Percentiles rank a stretch among this genome's conserved stretches.
These are phyloP conservation scores for Sebastes ruberrimus DNA, from an alignment of 2,797 vertebrate species.

Conservation along the genomic window DNA sequence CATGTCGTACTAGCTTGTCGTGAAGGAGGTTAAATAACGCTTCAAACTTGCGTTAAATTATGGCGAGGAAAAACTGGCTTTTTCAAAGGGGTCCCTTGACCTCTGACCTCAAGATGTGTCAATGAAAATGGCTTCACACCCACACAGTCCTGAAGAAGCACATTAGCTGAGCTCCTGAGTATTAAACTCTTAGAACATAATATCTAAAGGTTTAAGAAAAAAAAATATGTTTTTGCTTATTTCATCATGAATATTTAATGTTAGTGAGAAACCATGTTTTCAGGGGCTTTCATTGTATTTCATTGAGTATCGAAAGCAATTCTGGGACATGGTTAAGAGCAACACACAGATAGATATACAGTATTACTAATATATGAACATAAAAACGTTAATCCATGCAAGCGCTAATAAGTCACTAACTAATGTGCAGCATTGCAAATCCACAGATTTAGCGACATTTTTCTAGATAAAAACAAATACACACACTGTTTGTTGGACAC, in stretches of 20 bases:
- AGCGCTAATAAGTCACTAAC: background rate
- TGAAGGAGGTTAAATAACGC: too few relatives aligned
- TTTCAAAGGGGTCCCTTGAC: too few relatives aligned
- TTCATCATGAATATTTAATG: background rate
- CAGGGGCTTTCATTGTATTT: background rate
- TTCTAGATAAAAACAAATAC: fast-evolving
- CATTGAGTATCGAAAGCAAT: background rate
- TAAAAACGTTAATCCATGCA: background rate
- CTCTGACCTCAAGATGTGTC: too few relatives aligned
- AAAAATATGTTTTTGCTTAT: background rate
- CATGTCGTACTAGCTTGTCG: too few relatives aligned
- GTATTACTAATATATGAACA: background rate
- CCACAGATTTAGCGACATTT: fast-evolving
- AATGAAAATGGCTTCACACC: too few relatives aligned
- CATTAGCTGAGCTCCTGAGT: too few relatives aligned
- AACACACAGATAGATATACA: background rate
- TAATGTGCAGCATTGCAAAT: background rate
- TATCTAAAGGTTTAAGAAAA: background rate
- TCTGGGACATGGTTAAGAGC: background rate
- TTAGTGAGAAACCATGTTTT: background rate
- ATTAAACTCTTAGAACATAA: background rate
- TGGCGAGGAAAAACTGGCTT: too few relatives aligned
- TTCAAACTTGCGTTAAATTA: fast-evolving
- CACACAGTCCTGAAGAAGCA: too few relatives aligned
- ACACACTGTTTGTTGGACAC: too few relatives aligned